These are phyloP conservation scores for Phymanthus crucifer DNA, from an alignment of 92 coral and sea anemone genomes.

Conservation along the genomic window DNA sequence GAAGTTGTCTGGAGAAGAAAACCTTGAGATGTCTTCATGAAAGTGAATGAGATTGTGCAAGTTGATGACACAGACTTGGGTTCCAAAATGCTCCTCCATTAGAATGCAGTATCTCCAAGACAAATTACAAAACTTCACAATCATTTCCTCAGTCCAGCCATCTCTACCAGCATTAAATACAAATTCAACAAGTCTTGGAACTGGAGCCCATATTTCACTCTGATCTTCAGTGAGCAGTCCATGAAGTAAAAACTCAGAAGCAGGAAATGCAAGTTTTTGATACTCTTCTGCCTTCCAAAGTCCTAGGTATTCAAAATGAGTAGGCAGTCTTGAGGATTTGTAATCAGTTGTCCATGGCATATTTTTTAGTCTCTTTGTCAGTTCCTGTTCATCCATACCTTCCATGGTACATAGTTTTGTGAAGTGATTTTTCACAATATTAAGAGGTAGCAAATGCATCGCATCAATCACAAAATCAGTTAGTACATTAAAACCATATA, in stretches of 20 bases:
- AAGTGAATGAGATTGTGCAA: conserved; percentile 56
- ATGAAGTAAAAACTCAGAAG: conserved; percentile 62
- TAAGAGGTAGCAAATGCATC: conserved; percentile 63
- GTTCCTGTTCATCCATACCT: conserved; percentile 47
- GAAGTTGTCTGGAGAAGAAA: conserved; percentile 66
- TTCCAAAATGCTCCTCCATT: conserved; percentile 53
- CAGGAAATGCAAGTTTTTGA: conserved; percentile 64
- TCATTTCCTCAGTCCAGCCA: conserved; percentile 56
- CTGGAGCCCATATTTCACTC: conserved; percentile 59
- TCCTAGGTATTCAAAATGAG: conserved; percentile 50
- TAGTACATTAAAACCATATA: conserved; percentile 56
- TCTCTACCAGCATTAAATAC: conserved; percentile 49
- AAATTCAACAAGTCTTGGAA: conserved; percentile 57
- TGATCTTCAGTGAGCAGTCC: conserved; percentile 54
- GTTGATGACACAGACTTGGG: conserved; percentile 57
- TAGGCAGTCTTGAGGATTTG: conserved; percentile 58
- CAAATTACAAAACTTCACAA: conserved; percentile 30
- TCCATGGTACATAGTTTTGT: conserved; percentile 37
- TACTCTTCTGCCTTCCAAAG: conserved; percentile 63
- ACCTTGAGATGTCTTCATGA: conserved; percentile 50
- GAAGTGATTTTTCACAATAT: conserved; percentile 67
- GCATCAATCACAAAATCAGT: conserved; percentile 69
- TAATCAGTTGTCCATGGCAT: conserved; percentile 75
- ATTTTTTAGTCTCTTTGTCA: conserved; percentile 45
- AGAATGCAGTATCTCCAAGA: conserved; percentile 60